These are phyloP conservation scores for Tryphoninae sp. DNA, from an alignment of 2,888 invertebrate genomes.

Conservation along the genomic window DNA sequence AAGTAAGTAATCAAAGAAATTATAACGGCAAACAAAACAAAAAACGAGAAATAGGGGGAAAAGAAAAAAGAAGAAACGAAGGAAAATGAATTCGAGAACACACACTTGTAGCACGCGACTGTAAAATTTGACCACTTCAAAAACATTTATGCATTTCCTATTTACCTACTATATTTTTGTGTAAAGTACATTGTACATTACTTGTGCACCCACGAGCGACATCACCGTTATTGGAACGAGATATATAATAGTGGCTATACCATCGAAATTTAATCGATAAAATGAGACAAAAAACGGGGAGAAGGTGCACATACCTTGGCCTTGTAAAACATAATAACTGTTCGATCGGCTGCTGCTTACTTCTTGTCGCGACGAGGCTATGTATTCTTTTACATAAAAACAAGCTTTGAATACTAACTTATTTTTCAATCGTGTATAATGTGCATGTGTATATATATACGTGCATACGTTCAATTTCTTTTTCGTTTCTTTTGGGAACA, in stretches of 20 bases:
- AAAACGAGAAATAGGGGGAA: slow-evolving; percentile 70
- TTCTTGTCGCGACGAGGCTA: slow-evolving; percentile 40
- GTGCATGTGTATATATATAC: slow-evolving; percentile 24
- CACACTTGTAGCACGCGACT: slow-evolving; percentile 65
- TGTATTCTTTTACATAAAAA: slow-evolving; percentile 65
- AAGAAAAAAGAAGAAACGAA: slow-evolving; percentile 63
- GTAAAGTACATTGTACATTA: slow-evolving; percentile 73
- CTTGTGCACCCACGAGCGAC: slow-evolving; percentile 59
- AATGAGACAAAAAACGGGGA: slow-evolving; percentile 36
- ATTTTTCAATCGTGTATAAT: slow-evolving; percentile 59
- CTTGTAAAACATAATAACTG: slow-evolving; percentile 60
- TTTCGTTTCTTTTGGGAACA: slow-evolving; percentile 40
- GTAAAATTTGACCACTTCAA: slow-evolving; percentile 70
- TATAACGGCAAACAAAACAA: slow-evolving; percentile 63
- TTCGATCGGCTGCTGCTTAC: slow-evolving; percentile 52
- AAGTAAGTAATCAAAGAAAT: slow-evolving; percentile 76
- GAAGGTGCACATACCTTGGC: slow-evolving; percentile 53
- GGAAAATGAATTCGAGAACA: slow-evolving; percentile 45
- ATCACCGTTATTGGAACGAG: slow-evolving; percentile 42
- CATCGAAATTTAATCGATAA: slow-evolving; percentile 51
- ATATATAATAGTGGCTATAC: slow-evolving; percentile 47
- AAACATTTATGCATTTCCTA: slow-evolving; percentile 76
- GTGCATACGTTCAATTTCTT: slow-evolving; percentile 26
- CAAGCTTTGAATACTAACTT: slow-evolving; percentile 66
- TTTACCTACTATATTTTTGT: slow-evolving; percentile 75